These are phyloP conservation scores for Protophormia terraenovae DNA, from an alignment of 2,888 invertebrate genomes.

Conservation along the genomic window DNA sequence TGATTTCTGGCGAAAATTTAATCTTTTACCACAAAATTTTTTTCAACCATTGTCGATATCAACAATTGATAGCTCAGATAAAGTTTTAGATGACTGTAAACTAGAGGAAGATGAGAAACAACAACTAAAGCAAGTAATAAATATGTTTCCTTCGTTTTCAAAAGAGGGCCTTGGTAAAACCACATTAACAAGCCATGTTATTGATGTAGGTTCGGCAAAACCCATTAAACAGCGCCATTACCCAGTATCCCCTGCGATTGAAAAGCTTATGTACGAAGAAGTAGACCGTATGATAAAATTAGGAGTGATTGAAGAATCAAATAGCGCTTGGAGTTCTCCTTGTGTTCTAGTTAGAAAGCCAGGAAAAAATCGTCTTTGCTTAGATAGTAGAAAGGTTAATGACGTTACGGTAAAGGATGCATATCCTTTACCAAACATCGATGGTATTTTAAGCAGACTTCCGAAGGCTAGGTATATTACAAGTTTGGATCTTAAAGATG, in stretches of 20 bases:
- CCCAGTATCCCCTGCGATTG: background rate
- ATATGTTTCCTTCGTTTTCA: conserved; percentile 21
- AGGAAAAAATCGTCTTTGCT: background rate
- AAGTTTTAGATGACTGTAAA: too few species aligned
- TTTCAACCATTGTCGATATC: background rate
- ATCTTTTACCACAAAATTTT: background rate
- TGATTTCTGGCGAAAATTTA: background rate
- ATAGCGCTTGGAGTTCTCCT: too few species aligned
- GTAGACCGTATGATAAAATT: background rate
- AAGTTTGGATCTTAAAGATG: too few species aligned
- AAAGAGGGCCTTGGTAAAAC: conserved; percentile 33
- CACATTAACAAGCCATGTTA: background rate
- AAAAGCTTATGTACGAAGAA: background rate
- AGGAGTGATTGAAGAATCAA: background rate
- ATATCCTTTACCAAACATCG: too few species aligned
- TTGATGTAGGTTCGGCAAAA: conserved; percentile 19
- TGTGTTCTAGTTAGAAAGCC: background rate
- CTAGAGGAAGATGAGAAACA: too few species aligned
- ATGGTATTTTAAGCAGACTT: too few species aligned
- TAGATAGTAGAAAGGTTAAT: background rate
- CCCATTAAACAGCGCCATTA: conserved; percentile 12
- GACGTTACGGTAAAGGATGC: background rate
- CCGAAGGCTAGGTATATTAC: too few species aligned
- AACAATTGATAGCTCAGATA: background rate
- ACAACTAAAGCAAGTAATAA: too few species aligned